Conservation (phyloP, 2,797 vertebrate species). For the Podarcis lilfordi region DNA sequence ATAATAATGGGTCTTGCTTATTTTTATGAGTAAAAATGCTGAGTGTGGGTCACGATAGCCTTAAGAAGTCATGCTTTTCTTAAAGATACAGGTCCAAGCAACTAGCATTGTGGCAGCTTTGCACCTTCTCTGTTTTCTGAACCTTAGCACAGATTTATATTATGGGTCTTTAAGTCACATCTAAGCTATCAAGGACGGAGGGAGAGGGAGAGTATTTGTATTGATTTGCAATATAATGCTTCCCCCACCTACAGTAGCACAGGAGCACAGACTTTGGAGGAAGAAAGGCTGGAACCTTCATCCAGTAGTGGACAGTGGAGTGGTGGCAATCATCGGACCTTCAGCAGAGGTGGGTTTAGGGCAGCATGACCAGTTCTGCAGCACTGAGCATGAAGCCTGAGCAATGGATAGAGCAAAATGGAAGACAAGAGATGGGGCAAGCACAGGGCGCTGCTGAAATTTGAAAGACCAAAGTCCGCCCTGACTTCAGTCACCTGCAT, state of each 20-base stretch:
- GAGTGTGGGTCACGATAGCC: neutral
- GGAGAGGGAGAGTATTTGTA: neutral
- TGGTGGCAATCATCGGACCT: too few species aligned
- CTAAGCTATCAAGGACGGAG: neutral
- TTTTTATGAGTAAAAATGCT: constrained; percentile 31
- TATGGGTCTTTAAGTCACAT: neutral
- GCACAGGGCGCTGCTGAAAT: too few species aligned
- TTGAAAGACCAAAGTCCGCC: too few species aligned
- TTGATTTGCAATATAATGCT: neutral
- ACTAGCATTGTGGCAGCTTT: neutral
- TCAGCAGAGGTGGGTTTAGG: too few species aligned
- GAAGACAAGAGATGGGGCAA: too few species aligned
- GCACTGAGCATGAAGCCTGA: too few species aligned
- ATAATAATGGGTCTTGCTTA: constrained; percentile 24
- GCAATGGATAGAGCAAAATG: too few species aligned
- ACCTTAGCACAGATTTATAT: neutral
- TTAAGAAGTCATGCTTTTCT: accelerated
- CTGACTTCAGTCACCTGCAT: too few species aligned
- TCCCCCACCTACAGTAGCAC: too few species aligned
- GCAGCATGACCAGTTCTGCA: too few species aligned
- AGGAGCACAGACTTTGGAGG: neutral
- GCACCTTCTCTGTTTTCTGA: constrained; percentile 5
- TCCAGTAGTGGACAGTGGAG: too few species aligned
- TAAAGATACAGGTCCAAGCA: constrained; percentile 17
- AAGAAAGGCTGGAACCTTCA: neutral